Base-by-base conservation (phyloP, 2,797 vertebrate genomes). In the Molossus alvarezi region DNA sequence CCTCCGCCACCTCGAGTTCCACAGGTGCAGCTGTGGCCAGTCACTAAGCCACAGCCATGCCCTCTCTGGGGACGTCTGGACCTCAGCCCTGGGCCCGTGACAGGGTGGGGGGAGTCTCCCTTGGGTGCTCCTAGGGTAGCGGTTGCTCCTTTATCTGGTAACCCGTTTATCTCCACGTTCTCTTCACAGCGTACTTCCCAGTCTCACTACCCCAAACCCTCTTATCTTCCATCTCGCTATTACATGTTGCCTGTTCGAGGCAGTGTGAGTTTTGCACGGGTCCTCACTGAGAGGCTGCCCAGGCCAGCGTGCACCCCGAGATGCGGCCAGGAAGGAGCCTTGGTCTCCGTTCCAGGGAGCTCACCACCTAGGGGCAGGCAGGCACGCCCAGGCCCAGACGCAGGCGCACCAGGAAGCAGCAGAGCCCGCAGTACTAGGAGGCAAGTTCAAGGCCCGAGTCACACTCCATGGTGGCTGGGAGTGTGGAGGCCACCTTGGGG, bases 401-500 rank as follows among this genome's bases (percentile, higher is more conserved):
- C 10, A 14, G 33, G 9, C 0, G 21, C 8, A 0, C 15, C 2
- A 15, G 29, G 37, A n/a, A 4, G 37, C 15, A 6, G 29, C 81
- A 12, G 4, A 53, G 55, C 23, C 0, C 18, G 5, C 6, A 5
- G 13, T 1, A 12, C 64, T 25, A 27, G 5, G 37, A 27, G n/a
- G n/a, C 64, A 5, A 18, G 27, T 23, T 29, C 18, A 1, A n/a
- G 11, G 83, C 57, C 20, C 1, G 3, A 3, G 0, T 8, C 67
- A 5, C 10, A 2, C 11, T 1, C 8, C 0, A 27, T 72, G 23
- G 2, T 0, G 25, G 58, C 41, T 21, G 58, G 65, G 5, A n/a
- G 25, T 0, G 17, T 0, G 33, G 5, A 8, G 10, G 29, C 33
- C n/a, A 11, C 18, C 0, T 1, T 1, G 9, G 14, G 1, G 11